phyloP scores from a whole-genome alignment of 2,113 vertebrate species.

The Vidua chalybeata region DNA sequence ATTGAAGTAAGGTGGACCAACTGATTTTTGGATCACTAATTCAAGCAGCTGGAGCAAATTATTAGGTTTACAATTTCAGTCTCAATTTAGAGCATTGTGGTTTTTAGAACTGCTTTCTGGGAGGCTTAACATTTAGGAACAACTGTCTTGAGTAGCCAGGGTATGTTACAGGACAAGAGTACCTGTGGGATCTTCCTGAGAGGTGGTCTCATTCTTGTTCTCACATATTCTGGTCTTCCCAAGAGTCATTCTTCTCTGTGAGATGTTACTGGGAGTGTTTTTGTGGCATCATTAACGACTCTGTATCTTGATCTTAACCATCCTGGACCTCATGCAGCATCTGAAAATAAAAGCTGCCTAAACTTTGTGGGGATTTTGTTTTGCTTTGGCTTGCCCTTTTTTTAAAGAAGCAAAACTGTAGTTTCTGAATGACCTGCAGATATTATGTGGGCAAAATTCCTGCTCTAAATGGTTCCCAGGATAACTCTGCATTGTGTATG shows the following conservation, averaged over 20 bases:
- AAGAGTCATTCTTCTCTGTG: neutral
- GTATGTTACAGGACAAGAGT: neutral
- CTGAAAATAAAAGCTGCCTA: neutral
- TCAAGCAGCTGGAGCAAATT: neutral
- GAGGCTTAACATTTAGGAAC: neutral
- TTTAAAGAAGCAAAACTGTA: neutral
- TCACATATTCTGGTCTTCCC: neutral
- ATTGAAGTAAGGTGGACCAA: neutral
- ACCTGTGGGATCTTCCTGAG: neutral
- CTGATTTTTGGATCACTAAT: neutral
- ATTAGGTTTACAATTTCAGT: neutral
- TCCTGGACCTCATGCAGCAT: neutral
- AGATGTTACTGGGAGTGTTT: neutral
- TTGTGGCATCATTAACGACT: neutral
- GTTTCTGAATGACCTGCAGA: neutral
- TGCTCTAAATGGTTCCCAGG: neutral
- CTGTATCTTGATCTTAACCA: neutral
- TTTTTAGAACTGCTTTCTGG: neutral
- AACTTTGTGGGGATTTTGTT: neutral
- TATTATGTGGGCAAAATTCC: neutral
- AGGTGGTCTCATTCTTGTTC: neutral
- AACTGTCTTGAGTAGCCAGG: neutral
- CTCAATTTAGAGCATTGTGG: neutral
- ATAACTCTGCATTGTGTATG: neutral
- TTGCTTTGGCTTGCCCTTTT: neutral